Evolutionary conservation across 2,888 invertebrate genomes (phyloP).

Genomic region (Phortica okadai): DNA sequence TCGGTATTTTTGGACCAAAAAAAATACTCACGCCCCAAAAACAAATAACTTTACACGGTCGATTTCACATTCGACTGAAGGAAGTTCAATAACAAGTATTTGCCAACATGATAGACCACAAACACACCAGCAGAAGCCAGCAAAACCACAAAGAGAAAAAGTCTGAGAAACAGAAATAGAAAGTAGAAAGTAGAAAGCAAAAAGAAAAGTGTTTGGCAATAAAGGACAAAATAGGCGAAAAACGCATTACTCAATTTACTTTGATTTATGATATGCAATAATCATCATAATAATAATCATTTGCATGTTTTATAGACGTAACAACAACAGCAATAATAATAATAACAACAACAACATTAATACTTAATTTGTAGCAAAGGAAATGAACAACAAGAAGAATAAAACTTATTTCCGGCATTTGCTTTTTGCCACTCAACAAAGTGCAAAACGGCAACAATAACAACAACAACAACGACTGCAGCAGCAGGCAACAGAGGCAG

Average conservation of each 20-base stretch:
- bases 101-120: neutral
- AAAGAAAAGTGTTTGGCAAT: neutral
- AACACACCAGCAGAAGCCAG: neutral
- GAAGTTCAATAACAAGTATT: neutral
- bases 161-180: neutral
- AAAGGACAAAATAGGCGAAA: neutral
- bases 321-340: conserved; percentile 47
- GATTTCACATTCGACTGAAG: neutral
- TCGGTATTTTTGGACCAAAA: neutral
- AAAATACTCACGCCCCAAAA: neutral
- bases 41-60: neutral
- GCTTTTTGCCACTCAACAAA: neutral
- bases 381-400: neutral
- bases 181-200: neutral
- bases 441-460: neutral
- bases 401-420: neutral
- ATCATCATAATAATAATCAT: conserved; percentile 62
- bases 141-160: neutral
- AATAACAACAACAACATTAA: conserved; percentile 13
- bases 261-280: conserved; percentile 69
- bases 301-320: conserved; percentile 49
- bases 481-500: neutral
- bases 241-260: conserved; percentile 20
- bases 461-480: conserved; percentile 3
- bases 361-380: neutral